Conservation (phyloP, 2,113 vertebrate genomes). For the Etheostoma spectabile region DNA sequence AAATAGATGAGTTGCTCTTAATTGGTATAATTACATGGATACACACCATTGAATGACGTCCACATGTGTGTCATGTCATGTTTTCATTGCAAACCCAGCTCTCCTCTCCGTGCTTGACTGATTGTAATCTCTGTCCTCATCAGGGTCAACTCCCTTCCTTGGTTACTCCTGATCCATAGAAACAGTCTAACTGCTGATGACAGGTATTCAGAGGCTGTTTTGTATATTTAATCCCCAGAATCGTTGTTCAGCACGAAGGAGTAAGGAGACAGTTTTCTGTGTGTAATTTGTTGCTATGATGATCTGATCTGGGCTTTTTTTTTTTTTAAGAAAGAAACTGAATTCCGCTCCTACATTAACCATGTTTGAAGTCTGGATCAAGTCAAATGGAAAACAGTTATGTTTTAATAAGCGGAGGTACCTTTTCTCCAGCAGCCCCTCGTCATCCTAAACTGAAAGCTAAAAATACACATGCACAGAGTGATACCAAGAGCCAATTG, state of each 20-base stretch:
- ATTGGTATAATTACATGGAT: background rate
- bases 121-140: slow-evolving; percentile 35
- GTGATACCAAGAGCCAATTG: slow-evolving; percentile 68
- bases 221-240: slow-evolving; percentile 27
- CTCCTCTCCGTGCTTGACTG: slow-evolving; percentile 9
- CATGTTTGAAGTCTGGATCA: slow-evolving; percentile 36
- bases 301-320: background rate
- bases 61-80: background rate
- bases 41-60: background rate
- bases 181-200: slow-evolving; percentile 38
- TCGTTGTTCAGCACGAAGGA: background rate
- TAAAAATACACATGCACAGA: slow-evolving; percentile 64
- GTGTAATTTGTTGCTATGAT: background rate
- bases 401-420: slow-evolving; percentile 44
- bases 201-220: slow-evolving; percentile 31
- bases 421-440: slow-evolving; percentile 44
- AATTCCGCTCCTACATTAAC: slow-evolving; percentile 33
- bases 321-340: background rate
- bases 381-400: slow-evolving; percentile 35
- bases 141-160: slow-evolving; percentile 21
- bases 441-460: slow-evolving; percentile 44
- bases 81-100: background rate
- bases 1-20: background rate
- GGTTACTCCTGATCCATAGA: slow-evolving; percentile 4
- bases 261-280: background rate